phyloP scores from a whole-genome alignment of 53 echinoderm and acorn worm species.

The Paracentrotus lividus region DNA sequence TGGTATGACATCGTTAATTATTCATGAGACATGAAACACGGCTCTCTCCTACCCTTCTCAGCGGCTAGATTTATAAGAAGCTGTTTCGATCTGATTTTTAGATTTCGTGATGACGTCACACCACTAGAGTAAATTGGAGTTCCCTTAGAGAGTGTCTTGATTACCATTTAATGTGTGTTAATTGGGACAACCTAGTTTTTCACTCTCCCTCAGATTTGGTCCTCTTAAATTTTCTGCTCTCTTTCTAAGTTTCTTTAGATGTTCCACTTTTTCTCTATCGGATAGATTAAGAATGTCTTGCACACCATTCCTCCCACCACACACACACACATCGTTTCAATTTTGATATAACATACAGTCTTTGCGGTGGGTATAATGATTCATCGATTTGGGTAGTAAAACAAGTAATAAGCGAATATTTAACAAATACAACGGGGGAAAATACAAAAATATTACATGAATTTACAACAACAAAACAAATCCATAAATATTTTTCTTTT shows the following conservation, averaged over 20 bases:
- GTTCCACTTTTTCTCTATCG: not conserved
- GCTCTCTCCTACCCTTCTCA: not conserved
- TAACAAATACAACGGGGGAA: no score
- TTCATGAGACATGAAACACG: not conserved
- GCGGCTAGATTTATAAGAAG: not conserved
- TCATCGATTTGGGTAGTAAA: no score
- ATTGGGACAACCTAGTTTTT: constrained; percentile 59
- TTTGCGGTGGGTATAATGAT: no score
- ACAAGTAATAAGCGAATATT: no score
- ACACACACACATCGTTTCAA: not conserved
- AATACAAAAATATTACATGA: no score
- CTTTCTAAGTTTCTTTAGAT: not conserved
- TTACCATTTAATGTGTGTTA: constrained; percentile 52
- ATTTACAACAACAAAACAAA: no score
- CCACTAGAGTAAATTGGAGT: not conserved
- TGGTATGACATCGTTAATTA: not conserved
- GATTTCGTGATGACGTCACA: constrained; percentile 44
- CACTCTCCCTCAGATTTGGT: not conserved
- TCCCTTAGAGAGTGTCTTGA: constrained; percentile 1
- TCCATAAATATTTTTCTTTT: no score
- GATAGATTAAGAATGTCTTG: no score
- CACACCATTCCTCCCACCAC: no score
- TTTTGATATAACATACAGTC: no score
- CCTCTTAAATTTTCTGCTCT: not conserved
- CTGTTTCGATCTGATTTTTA: constrained; percentile 19